Evolutionary conservation across 1,140 invertebrate genomes (phyloP), one percentile per base, ranked within the genome.

Genomic region (Mycetomoellerius zeteki): DNA sequence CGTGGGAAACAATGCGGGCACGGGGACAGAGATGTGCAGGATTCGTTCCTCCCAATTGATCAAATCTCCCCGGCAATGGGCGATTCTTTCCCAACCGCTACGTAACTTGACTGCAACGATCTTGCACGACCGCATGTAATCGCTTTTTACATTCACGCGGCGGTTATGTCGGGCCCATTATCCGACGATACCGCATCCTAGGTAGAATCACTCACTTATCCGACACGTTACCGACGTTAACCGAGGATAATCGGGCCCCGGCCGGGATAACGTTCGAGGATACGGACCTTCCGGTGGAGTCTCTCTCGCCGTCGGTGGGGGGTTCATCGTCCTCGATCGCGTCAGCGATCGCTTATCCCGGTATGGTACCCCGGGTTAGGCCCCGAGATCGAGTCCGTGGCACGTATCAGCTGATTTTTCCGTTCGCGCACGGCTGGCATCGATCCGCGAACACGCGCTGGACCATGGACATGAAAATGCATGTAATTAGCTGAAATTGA

Each of bases 401-500:
- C 89, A 92, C 93, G 93, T 93, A 93, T 58, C 80, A 80, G 64
- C 54, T 56, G 91, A 94, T 94, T 94, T 94, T 94, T 94, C 82
- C 90, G 54, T 14, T 50, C 30, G 77, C 77, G 77, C 75, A 47
- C 24, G 56, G 43, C 27, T 60, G 30, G 76, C 16, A 69, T n/a
- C 81, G 81, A 78, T 72, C 71, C 84, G 62, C 43, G 67, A 50
- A 71, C 52, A 69, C 65, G 65, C 65, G 58, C 87, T 88, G 92
- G 77, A 86, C 24, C 81, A 91, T 89, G 92, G 91, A 93, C 93
- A 92, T 91, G 94, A 93, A 95, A 94, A 95, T 95, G 91, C 94
- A 94, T 95, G 95, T 94, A 95, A 95, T 95, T 95, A 95, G 93
- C 87, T 91, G 91, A 93, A 94, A 95, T 95, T 94, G 94, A 95